Evolutionary conservation across 2,113 vertebrate species (phyloP).

Genomic region (Platycercus adscitus): DNA sequence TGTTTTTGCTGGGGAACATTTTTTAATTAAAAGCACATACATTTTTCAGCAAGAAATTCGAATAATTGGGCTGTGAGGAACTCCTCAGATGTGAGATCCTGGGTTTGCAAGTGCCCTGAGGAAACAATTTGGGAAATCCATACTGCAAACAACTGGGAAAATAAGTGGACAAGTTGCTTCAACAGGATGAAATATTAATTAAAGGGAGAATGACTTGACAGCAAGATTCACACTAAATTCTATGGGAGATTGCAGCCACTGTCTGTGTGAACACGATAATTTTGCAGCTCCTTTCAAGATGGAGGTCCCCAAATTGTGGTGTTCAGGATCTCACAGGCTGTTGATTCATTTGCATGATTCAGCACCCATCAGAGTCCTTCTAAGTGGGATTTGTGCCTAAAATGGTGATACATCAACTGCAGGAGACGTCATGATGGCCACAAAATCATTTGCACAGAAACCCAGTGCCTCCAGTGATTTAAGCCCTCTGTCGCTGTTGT

Average conservation of each 20-base stretch:
- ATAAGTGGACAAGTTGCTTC: conserved; percentile 50
- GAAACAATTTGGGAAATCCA: conserved; percentile 55
- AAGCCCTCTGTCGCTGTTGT: neutral
- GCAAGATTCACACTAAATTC: neutral
- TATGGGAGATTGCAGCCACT: neutral
- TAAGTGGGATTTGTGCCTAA: conserved; percentile 3
- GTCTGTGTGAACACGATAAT: neutral
- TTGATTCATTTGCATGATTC: conserved; percentile 32
- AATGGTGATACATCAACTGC: conserved; percentile 2
- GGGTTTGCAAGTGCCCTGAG: conserved; percentile 7
- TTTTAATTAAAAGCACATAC: conserved; percentile 27
- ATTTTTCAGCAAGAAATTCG: conserved; percentile 58
- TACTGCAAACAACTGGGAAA: conserved; percentile 53
- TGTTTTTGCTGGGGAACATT: neutral
- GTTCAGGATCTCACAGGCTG: neutral
- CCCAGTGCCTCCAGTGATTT: neutral
- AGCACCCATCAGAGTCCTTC: neutral
- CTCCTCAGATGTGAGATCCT: conserved; percentile 19
- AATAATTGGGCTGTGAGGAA: conserved; percentile 40
- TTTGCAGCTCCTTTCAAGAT: neutral
- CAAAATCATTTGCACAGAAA: neutral
- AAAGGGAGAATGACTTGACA: neutral
- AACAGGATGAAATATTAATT: conserved; percentile 61
- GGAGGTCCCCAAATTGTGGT: neutral
- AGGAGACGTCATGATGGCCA: neutral